A percentile compares a stretch with the other conserved stretches of the same genome.
phyloP scores from a whole-genome alignment of 2,888 invertebrate genomes.

The Blera fallax region DNA sequence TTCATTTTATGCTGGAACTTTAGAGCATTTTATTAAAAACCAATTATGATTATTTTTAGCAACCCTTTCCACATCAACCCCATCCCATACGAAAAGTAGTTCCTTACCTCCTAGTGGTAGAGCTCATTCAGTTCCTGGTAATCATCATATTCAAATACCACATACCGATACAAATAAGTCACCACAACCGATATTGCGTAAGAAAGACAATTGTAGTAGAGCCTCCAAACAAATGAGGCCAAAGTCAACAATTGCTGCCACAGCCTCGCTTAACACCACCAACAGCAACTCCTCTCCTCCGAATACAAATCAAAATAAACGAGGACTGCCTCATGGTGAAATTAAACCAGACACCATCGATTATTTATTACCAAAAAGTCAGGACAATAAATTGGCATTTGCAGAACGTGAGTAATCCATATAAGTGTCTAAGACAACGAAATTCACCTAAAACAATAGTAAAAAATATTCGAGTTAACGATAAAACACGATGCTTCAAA shows the following conservation, averaged over 20 bases:
- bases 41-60: slow-evolving; percentile 84
- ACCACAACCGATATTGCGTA: slow-evolving; percentile 78
- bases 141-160: slow-evolving; percentile 79
- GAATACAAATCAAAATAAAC: slow-evolving; percentile 35
- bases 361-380: slow-evolving; percentile 79
- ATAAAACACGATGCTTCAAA: slow-evolving; percentile 24
- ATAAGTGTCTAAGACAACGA: slow-evolving; percentile 30
- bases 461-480: slow-evolving; percentile 23
- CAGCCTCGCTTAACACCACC: slow-evolving; percentile 57
- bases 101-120: slow-evolving; percentile 83
- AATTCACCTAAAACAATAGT: slow-evolving; percentile 12
- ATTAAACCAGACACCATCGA: slow-evolving; percentile 73
- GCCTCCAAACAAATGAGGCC: slow-evolving; percentile 76
- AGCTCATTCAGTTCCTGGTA: slow-evolving; percentile 78
- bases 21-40: slow-evolving; percentile 75
- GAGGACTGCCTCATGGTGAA: slow-evolving; percentile 44
- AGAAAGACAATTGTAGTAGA: slow-evolving; percentile 78
- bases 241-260: slow-evolving; percentile 77
- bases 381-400: slow-evolving; percentile 81
- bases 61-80: slow-evolving; percentile 89
- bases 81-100: slow-evolving; percentile 87
- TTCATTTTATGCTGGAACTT: slow-evolving; percentile 9
- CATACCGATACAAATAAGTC: slow-evolving; percentile 76
- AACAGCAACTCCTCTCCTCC: slow-evolving; percentile 45
- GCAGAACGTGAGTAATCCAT: slow-evolving; percentile 80